Conservation (phyloP, 2,888 invertebrate species). For the Cremastinae sp. region DNA sequence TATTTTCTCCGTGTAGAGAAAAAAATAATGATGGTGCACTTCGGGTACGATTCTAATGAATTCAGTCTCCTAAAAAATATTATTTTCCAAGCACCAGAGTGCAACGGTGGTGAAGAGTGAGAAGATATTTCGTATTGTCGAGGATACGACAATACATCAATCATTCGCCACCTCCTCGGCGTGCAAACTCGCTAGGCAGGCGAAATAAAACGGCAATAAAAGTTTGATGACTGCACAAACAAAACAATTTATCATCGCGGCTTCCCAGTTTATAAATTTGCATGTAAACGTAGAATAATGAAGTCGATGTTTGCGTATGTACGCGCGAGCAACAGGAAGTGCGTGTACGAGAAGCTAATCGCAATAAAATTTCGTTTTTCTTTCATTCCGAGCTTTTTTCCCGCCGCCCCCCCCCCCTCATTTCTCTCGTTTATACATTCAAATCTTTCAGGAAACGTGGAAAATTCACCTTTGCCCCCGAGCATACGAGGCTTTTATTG, state of each 20-base stretch:
- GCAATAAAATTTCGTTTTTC: conserved; percentile 28
- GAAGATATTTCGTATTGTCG: conserved; percentile 9
- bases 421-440: conserved; percentile 1
- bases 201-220: conserved; percentile 9
- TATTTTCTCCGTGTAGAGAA: too few relatives aligned
- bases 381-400: conserved; percentile 1
- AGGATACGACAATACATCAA: conserved; percentile 16
- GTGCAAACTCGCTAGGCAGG: conserved; percentile 17
- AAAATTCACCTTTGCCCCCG: conserved; percentile 55
- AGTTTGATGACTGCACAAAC: conserved; percentile 46
- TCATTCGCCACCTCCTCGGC: conserved; percentile 20
- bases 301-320: conserved; percentile 24
- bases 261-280: conserved; percentile 31
- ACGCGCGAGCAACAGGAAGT: conserved; percentile 32
- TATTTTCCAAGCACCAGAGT: background rate
- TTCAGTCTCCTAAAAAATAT: background rate
- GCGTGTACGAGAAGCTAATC: conserved; percentile 51
- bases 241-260: conserved; percentile 50
- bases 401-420: conserved; percentile 17
- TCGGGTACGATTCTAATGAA: too few relatives aligned
- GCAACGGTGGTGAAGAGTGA: background rate
- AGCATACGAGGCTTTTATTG: conserved; percentile 44
- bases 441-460: conserved; percentile 49
- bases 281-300: conserved; percentile 20
- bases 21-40: too few relatives aligned